Base-by-base conservation (phyloP, 2,797 vertebrate species). In the Tokudaia muenninki region DNA sequence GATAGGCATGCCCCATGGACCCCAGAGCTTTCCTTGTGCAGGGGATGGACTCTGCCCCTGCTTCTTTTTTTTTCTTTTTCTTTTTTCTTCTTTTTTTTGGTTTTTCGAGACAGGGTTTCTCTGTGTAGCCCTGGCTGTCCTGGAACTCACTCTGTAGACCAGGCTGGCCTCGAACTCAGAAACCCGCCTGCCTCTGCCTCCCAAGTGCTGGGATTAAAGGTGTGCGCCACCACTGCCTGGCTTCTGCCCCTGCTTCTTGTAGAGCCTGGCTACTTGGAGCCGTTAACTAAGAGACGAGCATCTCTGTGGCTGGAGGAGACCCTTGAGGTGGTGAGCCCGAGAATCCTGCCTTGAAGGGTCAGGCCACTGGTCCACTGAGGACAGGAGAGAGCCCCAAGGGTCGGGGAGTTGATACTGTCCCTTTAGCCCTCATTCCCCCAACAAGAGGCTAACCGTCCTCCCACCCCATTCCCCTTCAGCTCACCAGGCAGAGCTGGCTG, bases 401-500 rank as follows among this genome's bases (percentile, higher is more conserved):
- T 16, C 29, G 16, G 57, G 70, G 34, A 91, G 72, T 78, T 4
- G 16, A 61, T 31, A 3, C 44, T 90, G 87, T 72, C 37, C 61
- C 61, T 75, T 83, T 75, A 44, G 47, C 24, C 82, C 50, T 75
- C 37, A 72, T 19, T 63, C 21, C 24, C 65, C 14, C 34, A 44
- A 44, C 21, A 37, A 52, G 63, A 50, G 52, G 31, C 63, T 52
- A 52, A 70, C 63, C 5, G 37, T 8, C 26, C 47, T 61, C 41
- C 34, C 6, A 0, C 34, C 29, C 21, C n/a, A 21, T 29, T 52
- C 61, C 16, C 37, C 34, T 47, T 7, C 2, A 67, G 77, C 98
- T 99, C 97, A 99, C 99, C 99, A 99, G 99, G 92, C 99, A 98
- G 26, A 99, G 98, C 83, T 98, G 98, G 98, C 98, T 99, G 98